Conservation (phyloP, 2,797 vertebrate species). For the Cyclopterus lumpus region DNA sequence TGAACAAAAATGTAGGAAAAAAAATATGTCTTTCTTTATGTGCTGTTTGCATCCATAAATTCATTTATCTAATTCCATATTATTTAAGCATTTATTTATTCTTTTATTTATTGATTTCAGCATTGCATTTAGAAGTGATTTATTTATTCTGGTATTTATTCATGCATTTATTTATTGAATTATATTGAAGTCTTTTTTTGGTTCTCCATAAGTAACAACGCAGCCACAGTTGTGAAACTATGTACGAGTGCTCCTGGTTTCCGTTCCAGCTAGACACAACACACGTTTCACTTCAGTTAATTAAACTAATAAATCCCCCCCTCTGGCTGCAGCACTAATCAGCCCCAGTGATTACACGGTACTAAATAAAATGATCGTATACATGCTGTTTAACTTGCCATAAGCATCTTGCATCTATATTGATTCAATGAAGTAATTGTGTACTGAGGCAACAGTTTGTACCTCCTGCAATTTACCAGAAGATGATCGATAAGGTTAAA, state of each 20-base stretch:
- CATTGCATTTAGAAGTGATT: background rate
- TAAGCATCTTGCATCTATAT: background rate
- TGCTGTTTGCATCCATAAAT: too few relatives aligned
- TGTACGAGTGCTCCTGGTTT: conserved; percentile 25
- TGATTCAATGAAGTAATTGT: background rate
- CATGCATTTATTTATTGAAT: background rate
- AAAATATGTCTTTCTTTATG: too few relatives aligned
- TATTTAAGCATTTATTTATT: background rate
- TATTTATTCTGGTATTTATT: background rate
- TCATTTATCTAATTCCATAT: too few relatives aligned
- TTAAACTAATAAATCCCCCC: background rate
- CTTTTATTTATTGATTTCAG: background rate
- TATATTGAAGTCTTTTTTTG: background rate
- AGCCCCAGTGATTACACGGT: background rate
- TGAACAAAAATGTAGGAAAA: too few relatives aligned
- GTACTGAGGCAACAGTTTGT: background rate
- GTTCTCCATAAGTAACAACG: conserved; percentile 10
- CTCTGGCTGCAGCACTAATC: conserved; percentile 5
- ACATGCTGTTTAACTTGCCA: background rate
- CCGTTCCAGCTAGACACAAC: conserved; percentile 21
- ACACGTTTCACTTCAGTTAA: conserved; percentile 6
- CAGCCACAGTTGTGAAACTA: conserved; percentile 36
- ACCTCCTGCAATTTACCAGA: background rate
- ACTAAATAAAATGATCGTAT: background rate
- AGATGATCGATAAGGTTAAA: background rate